Conservation (phyloP, 2,797 vertebrate species). For the Pteronotus mesoamericanus region DNA sequence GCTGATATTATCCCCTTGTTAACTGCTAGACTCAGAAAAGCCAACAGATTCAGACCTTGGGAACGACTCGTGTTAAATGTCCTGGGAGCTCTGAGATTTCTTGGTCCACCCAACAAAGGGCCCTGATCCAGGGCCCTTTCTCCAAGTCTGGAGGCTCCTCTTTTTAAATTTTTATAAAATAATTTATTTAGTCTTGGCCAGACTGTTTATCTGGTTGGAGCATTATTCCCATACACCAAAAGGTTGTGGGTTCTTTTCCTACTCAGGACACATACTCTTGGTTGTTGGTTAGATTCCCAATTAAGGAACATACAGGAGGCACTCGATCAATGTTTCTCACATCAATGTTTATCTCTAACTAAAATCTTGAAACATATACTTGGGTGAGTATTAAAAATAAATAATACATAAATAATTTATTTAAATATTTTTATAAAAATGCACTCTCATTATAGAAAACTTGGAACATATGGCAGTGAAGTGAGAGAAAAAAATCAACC, state of each 20-base stretch:
- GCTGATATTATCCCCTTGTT: neutral
- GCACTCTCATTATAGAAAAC: neutral
- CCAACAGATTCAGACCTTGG: neutral
- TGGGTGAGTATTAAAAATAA: neutral
- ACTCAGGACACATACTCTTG: neutral
- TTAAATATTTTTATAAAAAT: constrained; percentile 3
- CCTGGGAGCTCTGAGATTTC: neutral
- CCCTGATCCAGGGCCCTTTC: neutral
- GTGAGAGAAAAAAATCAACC: neutral
- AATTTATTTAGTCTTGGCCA: neutral
- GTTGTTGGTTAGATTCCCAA: neutral
- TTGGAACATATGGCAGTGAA: constrained; percentile 7
- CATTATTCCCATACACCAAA: neutral
- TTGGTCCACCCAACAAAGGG: neutral
- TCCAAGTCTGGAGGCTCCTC: neutral
- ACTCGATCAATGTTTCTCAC: neutral
- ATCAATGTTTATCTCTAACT: neutral
- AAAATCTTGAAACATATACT: neutral
- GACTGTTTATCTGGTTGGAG: neutral
- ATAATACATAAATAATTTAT: neutral
- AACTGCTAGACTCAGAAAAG: constrained; percentile 16
- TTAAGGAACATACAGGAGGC: neutral
- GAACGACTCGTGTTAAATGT: neutral
- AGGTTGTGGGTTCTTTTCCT: neutral
- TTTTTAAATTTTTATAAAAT: constrained; percentile 2